These are phyloP conservation scores for Callaeas wilsoni DNA, from an alignment of 2,113 vertebrate genomes.

Conservation along the genomic window DNA sequence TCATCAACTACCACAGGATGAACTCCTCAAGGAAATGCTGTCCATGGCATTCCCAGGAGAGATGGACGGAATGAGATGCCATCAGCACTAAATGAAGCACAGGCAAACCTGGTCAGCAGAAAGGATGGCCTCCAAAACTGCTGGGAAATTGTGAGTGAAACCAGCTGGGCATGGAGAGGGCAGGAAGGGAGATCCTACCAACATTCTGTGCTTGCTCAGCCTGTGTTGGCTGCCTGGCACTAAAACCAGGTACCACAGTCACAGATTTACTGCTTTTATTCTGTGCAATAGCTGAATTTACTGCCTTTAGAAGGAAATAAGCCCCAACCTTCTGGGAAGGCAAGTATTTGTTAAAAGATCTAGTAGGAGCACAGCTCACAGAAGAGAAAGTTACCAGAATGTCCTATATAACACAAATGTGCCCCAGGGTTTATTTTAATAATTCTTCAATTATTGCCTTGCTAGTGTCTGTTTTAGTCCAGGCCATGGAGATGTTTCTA, in stretches of 20 bases:
- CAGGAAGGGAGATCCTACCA: neutral
- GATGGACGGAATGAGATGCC: neutral
- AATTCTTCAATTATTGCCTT: constrained; percentile 35
- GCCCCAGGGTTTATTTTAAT: neutral
- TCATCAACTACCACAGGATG: neutral
- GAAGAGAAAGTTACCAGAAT: constrained; percentile 2
- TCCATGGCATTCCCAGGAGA: neutral
- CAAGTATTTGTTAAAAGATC: neutral
- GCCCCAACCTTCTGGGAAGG: neutral
- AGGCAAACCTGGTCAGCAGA: neutral
- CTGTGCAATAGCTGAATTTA: neutral
- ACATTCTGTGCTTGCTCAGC: neutral
- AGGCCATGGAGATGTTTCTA: constrained; percentile 12
- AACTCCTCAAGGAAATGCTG: neutral
- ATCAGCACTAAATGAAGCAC: neutral
- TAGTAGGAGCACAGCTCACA: neutral
- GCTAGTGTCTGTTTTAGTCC: constrained; percentile 20
- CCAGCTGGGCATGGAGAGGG: neutral
- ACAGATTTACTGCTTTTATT: neutral
- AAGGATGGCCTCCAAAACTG: neutral
- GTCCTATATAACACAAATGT: neutral
- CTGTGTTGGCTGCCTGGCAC: neutral
- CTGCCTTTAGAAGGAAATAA: neutral
- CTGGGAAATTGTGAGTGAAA: neutral
- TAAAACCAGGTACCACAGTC: neutral